Evolutionary conservation across 2,797 vertebrate species (phyloP).

Genomic region (Parauchenoglanis ngamensis): DNA sequence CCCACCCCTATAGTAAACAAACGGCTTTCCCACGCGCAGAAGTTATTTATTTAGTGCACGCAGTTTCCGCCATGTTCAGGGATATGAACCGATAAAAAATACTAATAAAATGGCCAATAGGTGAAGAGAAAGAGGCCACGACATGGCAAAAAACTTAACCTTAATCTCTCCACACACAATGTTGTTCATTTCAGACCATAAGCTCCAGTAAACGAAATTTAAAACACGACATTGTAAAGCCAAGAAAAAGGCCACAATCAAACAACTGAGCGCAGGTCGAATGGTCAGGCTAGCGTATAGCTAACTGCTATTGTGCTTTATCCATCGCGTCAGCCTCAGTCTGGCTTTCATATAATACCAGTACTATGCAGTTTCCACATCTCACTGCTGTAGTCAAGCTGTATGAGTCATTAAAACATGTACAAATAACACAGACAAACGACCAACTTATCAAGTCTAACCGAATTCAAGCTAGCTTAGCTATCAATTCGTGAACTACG

Average conservation of each 20-base stretch:
- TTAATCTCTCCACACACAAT: background rate
- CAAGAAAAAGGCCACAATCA: background rate
- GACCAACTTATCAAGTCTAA: background rate
- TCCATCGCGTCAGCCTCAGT: background rate
- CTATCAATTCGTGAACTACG: background rate
- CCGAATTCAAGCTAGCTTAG: background rate
- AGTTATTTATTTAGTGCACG: too few relatives aligned
- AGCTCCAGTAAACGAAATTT: background rate
- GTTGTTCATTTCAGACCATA: background rate
- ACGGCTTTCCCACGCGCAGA: background rate
- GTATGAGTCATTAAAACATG: background rate
- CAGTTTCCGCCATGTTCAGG: background rate
- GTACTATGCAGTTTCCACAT: background rate
- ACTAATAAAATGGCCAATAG: background rate
- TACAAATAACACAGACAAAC: background rate
- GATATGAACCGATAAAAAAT: background rate
- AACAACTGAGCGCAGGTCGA: background rate
- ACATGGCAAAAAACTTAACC: background rate
- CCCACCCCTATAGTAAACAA: background rate
- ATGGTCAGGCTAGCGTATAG: background rate
- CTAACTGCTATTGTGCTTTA: conserved; percentile 11
- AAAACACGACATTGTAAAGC: background rate
- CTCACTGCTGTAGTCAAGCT: background rate
- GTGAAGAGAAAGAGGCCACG: background rate
- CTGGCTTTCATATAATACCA: background rate